Evolutionary conservation across 2,797 vertebrate species (phyloP).

Genomic region (Sardinella longiceps): DNA sequence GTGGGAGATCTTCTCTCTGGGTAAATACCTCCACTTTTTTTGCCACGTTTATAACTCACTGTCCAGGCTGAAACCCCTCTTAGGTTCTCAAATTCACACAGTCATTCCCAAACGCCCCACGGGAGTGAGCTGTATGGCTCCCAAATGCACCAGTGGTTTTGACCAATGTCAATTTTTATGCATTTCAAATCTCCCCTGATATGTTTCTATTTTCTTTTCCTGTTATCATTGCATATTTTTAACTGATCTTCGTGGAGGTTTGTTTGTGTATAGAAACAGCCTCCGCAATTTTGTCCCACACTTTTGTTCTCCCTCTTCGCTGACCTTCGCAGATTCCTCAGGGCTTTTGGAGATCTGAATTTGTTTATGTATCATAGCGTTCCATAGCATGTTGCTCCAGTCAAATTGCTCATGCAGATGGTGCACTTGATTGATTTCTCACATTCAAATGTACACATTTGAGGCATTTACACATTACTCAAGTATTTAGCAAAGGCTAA

Average conservation of each 20-base stretch:
- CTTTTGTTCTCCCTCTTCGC: constrained; percentile 22
- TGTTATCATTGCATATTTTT: neutral
- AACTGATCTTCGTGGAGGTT: neutral
- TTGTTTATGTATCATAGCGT: constrained; percentile 38
- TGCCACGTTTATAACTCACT: constrained; percentile 16
- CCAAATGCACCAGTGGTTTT: neutral
- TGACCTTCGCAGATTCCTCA: neutral
- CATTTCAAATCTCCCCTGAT: neutral
- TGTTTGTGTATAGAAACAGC: constrained; percentile 20
- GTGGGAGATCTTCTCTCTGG: constrained; percentile 96
- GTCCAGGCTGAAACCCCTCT: neutral
- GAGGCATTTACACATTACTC: constrained; percentile 22
- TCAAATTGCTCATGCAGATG: constrained; percentile 31
- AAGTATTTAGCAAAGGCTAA: constrained; percentile 25
- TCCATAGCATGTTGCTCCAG: constrained; percentile 40
- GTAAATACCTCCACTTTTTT: constrained; percentile 70
- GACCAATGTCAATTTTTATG: constrained; percentile 1
- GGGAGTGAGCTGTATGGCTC: neutral
- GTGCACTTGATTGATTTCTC: constrained; percentile 21
- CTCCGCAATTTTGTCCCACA: constrained; percentile 3
- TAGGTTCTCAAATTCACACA: neutral
- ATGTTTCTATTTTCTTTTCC: neutral
- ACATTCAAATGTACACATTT: constrained; percentile 28
- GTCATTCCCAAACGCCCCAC: neutral
- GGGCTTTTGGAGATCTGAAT: neutral